Evolutionary conservation across 2,113 vertebrate species (phyloP).

Genomic region (Argyrosomus japonicus): DNA sequence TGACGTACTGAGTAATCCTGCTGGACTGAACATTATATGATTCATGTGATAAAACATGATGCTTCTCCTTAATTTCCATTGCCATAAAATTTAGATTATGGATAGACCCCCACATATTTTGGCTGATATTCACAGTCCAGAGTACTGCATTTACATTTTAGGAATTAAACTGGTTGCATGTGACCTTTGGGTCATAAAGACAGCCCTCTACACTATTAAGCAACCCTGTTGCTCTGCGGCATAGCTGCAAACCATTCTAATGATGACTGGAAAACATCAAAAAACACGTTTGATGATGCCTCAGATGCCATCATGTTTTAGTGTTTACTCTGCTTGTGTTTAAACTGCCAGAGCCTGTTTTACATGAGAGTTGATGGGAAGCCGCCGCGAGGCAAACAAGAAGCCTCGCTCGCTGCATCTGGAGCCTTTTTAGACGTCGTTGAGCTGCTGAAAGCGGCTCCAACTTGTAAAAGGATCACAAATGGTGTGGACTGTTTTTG

Average conservation of each 20-base stretch:
- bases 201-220: not conserved
- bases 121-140: not conserved
- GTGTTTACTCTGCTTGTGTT: conserved; percentile 26
- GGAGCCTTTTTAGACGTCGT: not conserved
- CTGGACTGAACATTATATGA: not conserved
- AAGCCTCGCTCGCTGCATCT: conserved; percentile 28
- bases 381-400: conserved; percentile 1
- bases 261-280: conserved; percentile 14
- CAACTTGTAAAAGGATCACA: conserved; percentile 36
- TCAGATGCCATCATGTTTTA: conserved; percentile 11
- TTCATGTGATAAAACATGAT: no score
- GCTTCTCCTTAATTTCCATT: not conserved
- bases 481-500: not conserved
- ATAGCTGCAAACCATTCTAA: not conserved
- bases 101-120: not conserved
- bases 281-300: conserved; percentile 1
- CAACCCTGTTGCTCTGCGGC: not conserved
- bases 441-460: conserved; percentile 14
- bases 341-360: conserved; percentile 5
- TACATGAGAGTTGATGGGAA: conserved; percentile 5
- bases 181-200: not conserved
- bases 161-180: not conserved
- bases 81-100: not conserved
- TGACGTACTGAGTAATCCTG: not conserved
- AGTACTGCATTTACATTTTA: not conserved